Conservation (phyloP, 2,888 invertebrate genomes). For the Hyalella azteca region DNA sequence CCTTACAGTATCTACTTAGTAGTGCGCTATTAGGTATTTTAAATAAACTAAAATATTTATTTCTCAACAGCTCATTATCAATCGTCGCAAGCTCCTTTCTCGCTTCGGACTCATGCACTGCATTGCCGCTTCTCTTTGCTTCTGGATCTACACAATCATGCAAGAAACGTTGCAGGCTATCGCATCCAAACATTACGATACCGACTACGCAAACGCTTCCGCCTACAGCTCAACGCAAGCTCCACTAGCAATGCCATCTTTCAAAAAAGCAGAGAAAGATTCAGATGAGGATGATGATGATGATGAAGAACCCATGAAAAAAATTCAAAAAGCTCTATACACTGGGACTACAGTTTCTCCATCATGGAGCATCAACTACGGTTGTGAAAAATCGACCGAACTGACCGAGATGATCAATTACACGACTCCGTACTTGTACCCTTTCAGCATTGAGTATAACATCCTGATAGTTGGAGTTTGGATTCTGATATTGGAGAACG, state of each 20-base stretch:
- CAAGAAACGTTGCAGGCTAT: slow-evolving; percentile 75
- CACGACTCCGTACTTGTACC: slow-evolving; percentile 78
- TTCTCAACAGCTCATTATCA: slow-evolving; percentile 68
- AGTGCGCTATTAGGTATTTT: too few relatives aligned
- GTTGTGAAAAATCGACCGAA: slow-evolving; percentile 61
- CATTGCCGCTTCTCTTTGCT: slow-evolving; percentile 78
- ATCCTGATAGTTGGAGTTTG: slow-evolving; percentile 77
- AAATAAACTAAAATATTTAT: neutral
- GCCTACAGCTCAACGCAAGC: slow-evolving; percentile 42
- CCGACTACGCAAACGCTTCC: slow-evolving; percentile 49
- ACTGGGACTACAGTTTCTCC: slow-evolving; percentile 12
- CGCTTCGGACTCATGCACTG: slow-evolving; percentile 80
- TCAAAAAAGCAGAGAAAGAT: slow-evolving; percentile 40
- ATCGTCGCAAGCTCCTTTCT: slow-evolving; percentile 69
- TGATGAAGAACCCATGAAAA: slow-evolving; percentile 34
- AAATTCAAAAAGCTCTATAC: slow-evolving; percentile 30
- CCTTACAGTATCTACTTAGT: too few relatives aligned
- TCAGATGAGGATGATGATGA: slow-evolving; percentile 52
- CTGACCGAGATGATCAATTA: slow-evolving; percentile 62
- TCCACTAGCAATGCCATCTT: slow-evolving; percentile 32
- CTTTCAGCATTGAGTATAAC: slow-evolving; percentile 81
- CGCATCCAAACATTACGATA: slow-evolving; percentile 59
- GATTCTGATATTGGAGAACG: slow-evolving; percentile 77
- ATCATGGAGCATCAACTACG: slow-evolving; percentile 52
- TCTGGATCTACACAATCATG: slow-evolving; percentile 79